These are phyloP conservation scores for Tachypleus tridentatus DNA, from an alignment of 1,140 invertebrate genomes.

Conservation along the genomic window DNA sequence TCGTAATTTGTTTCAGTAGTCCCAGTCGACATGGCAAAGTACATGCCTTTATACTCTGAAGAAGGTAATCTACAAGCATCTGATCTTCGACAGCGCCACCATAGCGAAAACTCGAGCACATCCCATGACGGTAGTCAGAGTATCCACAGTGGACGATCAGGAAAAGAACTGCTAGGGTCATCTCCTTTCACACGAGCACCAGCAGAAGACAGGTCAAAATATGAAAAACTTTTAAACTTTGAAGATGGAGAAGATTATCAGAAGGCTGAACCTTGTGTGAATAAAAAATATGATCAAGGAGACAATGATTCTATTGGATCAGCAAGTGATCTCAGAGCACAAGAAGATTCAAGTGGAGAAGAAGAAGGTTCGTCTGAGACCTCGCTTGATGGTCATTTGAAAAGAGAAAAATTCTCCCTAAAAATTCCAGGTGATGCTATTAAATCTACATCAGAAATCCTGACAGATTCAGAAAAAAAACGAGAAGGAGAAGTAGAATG, in stretches of 20 bases:
- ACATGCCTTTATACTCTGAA: constrained; percentile 17
- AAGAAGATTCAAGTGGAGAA: constrained; percentile 29
- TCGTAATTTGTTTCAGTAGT: too few species aligned
- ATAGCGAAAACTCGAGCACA: constrained; percentile 26
- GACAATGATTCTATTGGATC: constrained; percentile 59
- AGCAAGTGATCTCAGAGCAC: constrained; percentile 52
- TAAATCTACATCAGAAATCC: neutral
- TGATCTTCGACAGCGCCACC: constrained; percentile 17
- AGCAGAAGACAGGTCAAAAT: constrained; percentile 60
- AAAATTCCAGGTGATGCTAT: neutral
- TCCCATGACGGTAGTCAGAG: constrained; percentile 23
- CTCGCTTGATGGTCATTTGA: constrained; percentile 2
- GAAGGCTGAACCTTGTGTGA: constrained; percentile 24
- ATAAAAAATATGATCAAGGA: constrained; percentile 2
- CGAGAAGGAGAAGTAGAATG: neutral
- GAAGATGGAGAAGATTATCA: constrained; percentile 29
- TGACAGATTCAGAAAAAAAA: neutral
- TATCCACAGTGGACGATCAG: constrained; percentile 18
- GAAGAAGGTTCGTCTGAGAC: constrained; percentile 37
- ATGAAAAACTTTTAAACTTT: constrained; percentile 48
- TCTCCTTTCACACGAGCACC: constrained; percentile 48
- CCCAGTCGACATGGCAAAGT: constrained; percentile 13
- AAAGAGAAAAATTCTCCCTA: neutral
- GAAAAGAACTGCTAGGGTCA: constrained; percentile 21
- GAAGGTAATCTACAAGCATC: constrained; percentile 11